Conservation (phyloP, 2,888 invertebrate species). For the Bibio marci region DNA sequence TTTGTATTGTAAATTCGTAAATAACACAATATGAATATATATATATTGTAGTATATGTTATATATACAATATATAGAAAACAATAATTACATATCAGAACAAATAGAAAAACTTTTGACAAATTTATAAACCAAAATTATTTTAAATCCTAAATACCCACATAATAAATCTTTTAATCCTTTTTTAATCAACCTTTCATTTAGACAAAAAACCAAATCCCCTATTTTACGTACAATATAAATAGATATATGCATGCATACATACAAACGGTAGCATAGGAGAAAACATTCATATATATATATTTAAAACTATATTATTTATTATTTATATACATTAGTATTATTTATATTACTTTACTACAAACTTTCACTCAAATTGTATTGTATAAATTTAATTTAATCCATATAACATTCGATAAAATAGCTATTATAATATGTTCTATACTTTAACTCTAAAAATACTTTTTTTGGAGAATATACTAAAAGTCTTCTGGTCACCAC, state of each 20-base stretch:
- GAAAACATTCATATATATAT: no score
- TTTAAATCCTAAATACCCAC: conserved; percentile 2
- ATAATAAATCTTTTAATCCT: conserved; percentile 2
- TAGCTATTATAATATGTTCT: no score
- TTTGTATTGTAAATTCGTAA: no score
- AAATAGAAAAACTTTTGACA: neutral
- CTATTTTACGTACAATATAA: no score
- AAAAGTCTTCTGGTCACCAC: no score
- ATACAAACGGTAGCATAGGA: no score
- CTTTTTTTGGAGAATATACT: no score
- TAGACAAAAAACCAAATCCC: conserved; percentile 1
- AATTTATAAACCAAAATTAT: conserved; percentile 1
- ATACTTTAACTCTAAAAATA: no score
- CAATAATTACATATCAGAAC: neutral
- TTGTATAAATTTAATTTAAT: conserved; percentile 2
- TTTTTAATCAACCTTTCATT: conserved; percentile 4
- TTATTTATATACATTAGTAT: no score
- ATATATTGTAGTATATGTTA: neutral
- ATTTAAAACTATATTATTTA: no score
- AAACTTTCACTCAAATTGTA: neutral
- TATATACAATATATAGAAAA: neutral
- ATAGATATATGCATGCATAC: no score
- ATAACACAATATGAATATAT: neutral
- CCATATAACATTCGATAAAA: conserved; percentile 2
- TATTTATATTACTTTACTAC: no score